Evolutionary conservation across 2,797 vertebrate species (phyloP).

Genomic region (Poeciliopsis infans): DNA sequence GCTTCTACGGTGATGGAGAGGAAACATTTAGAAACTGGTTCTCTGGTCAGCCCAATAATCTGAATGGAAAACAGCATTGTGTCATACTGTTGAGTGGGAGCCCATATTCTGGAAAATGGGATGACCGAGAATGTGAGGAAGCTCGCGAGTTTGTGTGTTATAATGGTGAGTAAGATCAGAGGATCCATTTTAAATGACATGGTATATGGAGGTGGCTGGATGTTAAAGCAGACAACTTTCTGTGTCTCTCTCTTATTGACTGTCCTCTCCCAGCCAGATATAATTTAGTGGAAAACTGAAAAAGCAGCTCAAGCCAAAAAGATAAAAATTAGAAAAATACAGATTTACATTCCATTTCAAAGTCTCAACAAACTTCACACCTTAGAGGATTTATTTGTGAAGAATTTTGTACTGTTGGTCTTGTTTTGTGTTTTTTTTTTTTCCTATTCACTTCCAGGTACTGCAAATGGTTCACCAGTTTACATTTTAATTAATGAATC

Average conservation of each 20-base stretch:
- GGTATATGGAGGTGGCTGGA: not conserved
- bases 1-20: slow-evolving; percentile 32
- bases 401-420: too few relatives aligned
- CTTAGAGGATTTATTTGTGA: not conserved
- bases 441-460: not conserved
- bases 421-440: not conserved
- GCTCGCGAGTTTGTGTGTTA: slow-evolving; percentile 8
- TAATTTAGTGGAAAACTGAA: not conserved
- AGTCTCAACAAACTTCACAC: not conserved
- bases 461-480: not conserved
- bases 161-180: slow-evolving; percentile 36
- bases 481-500: not conserved
- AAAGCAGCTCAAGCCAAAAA: not conserved
- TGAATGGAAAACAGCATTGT: not conserved
- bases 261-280: too few relatives aligned
- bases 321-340: not conserved
- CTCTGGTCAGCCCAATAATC: accelerated
- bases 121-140: accelerated
- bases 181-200: not conserved
- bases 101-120: slow-evolving; percentile 1
- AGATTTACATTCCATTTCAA: not conserved
- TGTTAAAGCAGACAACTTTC: not conserved
- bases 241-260: too few relatives aligned
- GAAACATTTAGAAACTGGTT: slow-evolving; percentile 43
- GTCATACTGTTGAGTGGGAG: not conserved